Evolutionary conservation across 2,113 vertebrate genomes (phyloP).

Genomic region (Syrmaticus mikado): DNA sequence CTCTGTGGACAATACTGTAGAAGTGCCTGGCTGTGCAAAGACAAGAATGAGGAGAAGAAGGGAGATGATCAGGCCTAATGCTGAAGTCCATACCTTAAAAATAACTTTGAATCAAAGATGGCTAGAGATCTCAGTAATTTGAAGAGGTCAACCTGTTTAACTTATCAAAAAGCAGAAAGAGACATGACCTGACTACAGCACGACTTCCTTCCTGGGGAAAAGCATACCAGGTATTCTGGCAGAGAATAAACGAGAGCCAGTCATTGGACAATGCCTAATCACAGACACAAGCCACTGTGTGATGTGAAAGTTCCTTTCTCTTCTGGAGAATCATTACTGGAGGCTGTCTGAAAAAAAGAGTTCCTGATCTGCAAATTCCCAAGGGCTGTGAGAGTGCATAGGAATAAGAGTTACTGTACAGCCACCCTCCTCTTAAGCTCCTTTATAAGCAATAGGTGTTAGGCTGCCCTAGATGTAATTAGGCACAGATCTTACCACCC

Average conservation of each 20-base stretch:
- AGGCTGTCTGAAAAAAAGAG: constrained; percentile 18
- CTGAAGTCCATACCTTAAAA: constrained; percentile 43
- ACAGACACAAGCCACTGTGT: constrained; percentile 24
- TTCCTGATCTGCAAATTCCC: background rate
- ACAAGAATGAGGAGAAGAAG: background rate
- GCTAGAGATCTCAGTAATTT: constrained; percentile 40
- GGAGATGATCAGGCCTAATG: background rate
- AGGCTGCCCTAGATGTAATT: background rate
- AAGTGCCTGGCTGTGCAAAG: background rate
- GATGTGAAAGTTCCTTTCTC: constrained; percentile 33
- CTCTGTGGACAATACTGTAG: background rate
- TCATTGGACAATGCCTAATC: constrained; percentile 48
- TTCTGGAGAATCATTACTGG: background rate
- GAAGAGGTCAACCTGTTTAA: constrained; percentile 57
- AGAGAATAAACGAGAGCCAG: constrained; percentile 38
- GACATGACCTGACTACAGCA: constrained; percentile 49
- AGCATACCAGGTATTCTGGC: constrained; percentile 30
- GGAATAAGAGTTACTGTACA: rapidly evolving
- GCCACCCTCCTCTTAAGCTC: background rate
- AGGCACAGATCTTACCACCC: background rate
- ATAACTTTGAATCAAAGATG: constrained; percentile 49
- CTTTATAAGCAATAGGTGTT: background rate
- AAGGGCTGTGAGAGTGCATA: background rate
- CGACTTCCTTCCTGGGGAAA: constrained; percentile 28
- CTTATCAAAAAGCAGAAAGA: constrained; percentile 16